Percentiles rank a stretch among this genome's conserved stretches.
Evolutionary conservation across 2,797 vertebrate species (phyloP).

Genomic region (Acrossocheilus wenchowensis): DNA sequence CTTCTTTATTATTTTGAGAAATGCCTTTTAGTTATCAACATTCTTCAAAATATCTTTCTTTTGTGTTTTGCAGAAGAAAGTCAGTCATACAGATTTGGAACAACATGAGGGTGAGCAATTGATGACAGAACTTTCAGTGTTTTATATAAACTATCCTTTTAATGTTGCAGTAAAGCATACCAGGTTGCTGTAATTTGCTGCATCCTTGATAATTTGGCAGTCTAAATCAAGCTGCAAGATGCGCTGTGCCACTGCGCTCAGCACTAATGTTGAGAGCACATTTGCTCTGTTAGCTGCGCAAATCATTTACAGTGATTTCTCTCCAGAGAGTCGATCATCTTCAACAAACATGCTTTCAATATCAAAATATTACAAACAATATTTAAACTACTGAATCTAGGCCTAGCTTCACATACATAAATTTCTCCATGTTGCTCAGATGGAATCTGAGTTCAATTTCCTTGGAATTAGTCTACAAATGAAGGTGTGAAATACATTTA

Average conservation of each 20-base stretch:
- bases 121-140: not conserved
- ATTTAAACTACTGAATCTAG: slow-evolving; percentile 30
- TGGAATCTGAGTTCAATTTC: slow-evolving; percentile 55
- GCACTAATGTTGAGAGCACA: not conserved
- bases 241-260: not conserved
- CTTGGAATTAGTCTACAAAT: slow-evolving; percentile 55
- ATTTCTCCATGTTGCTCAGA: slow-evolving; percentile 16
- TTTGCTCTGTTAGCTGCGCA: not conserved
- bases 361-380: not conserved
- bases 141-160: not conserved
- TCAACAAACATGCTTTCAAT: not conserved
- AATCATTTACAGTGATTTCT: not conserved
- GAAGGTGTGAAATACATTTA: slow-evolving; percentile 61
- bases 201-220: not conserved
- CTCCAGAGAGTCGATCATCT: not conserved
- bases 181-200: not conserved
- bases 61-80: not conserved
- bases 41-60: not conserved
- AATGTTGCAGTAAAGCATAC: not conserved
- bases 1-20: not conserved
- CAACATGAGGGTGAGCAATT: not conserved
- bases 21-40: not conserved
- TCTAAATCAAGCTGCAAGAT: not conserved
- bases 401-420: slow-evolving; percentile 5
- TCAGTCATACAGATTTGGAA: not conserved